Conservation (phyloP, 2,113 vertebrate species). For the Channa maculata region DNA sequence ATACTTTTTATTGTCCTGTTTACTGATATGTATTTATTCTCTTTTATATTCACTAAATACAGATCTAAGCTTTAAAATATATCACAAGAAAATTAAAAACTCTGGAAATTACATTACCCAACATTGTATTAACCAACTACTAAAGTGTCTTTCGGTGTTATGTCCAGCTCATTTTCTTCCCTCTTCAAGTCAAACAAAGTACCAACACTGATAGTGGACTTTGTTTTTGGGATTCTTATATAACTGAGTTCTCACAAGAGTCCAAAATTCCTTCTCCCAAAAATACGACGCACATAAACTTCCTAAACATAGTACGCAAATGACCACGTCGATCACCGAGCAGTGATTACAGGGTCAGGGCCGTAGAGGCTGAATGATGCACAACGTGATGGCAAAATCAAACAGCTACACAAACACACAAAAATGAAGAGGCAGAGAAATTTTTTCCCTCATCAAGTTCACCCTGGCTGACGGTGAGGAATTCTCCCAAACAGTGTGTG, state of each 20-base stretch:
- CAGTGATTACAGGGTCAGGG: constrained; percentile 58
- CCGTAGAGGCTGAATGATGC: constrained; percentile 23
- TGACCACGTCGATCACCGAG: constrained; percentile 37
- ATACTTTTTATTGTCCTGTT: too few species aligned
- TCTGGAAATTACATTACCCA: too few species aligned
- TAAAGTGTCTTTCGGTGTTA: too few species aligned
- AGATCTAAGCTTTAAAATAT: too few species aligned
- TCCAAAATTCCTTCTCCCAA: constrained; percentile 25
- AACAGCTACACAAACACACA: constrained; percentile 3
- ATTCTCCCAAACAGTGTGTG: constrained; percentile 51
- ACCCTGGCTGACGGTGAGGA: constrained; percentile 55
- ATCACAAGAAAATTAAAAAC: too few species aligned
- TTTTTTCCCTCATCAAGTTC: constrained; percentile 56
- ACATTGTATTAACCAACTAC: too few species aligned
- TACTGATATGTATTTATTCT: too few species aligned
- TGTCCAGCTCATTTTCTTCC: too few species aligned
- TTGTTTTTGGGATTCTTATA: not conserved
- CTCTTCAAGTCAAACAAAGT: not conserved
- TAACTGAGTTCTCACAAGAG: constrained; percentile 24
- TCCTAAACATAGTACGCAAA: constrained; percentile 52
- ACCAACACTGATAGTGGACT: not conserved
- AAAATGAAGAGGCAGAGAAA: constrained; percentile 16
- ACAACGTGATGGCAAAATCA: constrained; percentile 14
- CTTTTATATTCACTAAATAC: too few species aligned
- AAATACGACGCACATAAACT: constrained; percentile 43